Evolutionary conservation across 2,888 invertebrate species (phyloP).

Genomic region (Tetrapedia diversipes): DNA sequence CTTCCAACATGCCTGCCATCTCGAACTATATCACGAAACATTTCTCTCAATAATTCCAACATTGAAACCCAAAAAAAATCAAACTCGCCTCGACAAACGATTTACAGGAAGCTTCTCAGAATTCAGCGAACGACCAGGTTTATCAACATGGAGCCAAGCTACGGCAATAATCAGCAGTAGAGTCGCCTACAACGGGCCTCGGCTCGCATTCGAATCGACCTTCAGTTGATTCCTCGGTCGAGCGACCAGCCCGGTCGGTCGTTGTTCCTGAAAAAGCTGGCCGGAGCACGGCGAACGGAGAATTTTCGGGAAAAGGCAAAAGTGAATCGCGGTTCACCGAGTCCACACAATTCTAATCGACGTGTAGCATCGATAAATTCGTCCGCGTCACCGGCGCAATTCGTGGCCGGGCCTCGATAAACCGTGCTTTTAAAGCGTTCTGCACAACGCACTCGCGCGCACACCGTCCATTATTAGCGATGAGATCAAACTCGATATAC

Average conservation of each 20-base stretch:
- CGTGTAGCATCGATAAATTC: conserved; percentile 61
- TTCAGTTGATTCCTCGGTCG: conserved; percentile 36
- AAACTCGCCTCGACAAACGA: too few relatives aligned
- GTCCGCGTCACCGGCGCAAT: conserved; percentile 48
- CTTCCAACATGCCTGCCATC: too few relatives aligned
- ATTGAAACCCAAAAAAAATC: not conserved
- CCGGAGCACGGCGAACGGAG: conserved; percentile 21
- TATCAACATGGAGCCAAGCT: not conserved
- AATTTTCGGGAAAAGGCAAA: conserved; percentile 51
- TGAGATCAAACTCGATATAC: too few relatives aligned
- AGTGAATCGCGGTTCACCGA: conserved; percentile 56
- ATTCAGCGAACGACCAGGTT: not conserved
- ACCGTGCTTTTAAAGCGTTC: conserved; percentile 49
- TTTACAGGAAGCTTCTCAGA: too few relatives aligned
- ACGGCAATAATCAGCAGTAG: conserved; percentile 2
- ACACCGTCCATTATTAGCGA: too few relatives aligned
- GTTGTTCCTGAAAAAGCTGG: conserved; percentile 38
- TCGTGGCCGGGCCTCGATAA: conserved; percentile 56
- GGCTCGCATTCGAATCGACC: conserved; percentile 34
- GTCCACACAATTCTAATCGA: conserved; percentile 62
- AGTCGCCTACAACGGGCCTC: not conserved
- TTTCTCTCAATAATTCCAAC: not conserved
- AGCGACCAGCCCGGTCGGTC: conserved; percentile 10
- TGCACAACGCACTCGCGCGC: conserved; percentile 18
- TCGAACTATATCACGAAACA: too few relatives aligned